These are phyloP conservation scores for Sparidentex hasta DNA, from an alignment of 2,797 vertebrate species.

Conservation along the genomic window DNA sequence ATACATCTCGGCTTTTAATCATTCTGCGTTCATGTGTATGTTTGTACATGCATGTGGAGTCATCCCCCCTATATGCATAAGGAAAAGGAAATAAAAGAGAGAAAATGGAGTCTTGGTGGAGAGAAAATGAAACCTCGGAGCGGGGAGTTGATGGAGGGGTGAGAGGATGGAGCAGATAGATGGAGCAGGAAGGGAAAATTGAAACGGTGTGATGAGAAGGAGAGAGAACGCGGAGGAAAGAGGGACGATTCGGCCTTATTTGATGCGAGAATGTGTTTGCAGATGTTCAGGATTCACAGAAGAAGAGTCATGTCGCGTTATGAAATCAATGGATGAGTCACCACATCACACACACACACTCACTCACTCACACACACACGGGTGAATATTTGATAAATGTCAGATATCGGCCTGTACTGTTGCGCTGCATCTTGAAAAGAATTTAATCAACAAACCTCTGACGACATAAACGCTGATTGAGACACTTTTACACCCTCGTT, in stretches of 20 bases:
- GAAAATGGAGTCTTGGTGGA: slow-evolving; percentile 39
- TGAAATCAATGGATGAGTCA: slow-evolving; percentile 40
- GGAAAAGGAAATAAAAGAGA: not conserved
- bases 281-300: slow-evolving; percentile 37
- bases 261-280: slow-evolving; percentile 44
- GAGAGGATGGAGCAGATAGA: slow-evolving; percentile 47
- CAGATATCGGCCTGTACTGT: not conserved
- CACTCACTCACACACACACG: not conserved
- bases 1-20: slow-evolving; percentile 45
- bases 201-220: slow-evolving; percentile 42
- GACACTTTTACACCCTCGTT: not conserved
- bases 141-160: slow-evolving; percentile 47
- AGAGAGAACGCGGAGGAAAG: slow-evolving; percentile 9
- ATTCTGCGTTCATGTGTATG: slow-evolving; percentile 17
- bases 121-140: slow-evolving; percentile 48
- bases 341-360: not conserved
- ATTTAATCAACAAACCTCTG: not conserved
- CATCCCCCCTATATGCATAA: not conserved
- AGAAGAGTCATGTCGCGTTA: slow-evolving; percentile 23
- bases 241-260: slow-evolving; percentile 25
- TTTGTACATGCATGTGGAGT: slow-evolving; percentile 13
- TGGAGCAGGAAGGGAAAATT: slow-evolving; percentile 20
- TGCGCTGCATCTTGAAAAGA: not conserved
- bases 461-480: not conserved
- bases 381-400: not conserved